A percentile compares a stretch with the other conserved stretches of the same genome.
phyloP scores from a whole-genome alignment of 2,888 invertebrate genomes.

The Leucophenga montana region DNA sequence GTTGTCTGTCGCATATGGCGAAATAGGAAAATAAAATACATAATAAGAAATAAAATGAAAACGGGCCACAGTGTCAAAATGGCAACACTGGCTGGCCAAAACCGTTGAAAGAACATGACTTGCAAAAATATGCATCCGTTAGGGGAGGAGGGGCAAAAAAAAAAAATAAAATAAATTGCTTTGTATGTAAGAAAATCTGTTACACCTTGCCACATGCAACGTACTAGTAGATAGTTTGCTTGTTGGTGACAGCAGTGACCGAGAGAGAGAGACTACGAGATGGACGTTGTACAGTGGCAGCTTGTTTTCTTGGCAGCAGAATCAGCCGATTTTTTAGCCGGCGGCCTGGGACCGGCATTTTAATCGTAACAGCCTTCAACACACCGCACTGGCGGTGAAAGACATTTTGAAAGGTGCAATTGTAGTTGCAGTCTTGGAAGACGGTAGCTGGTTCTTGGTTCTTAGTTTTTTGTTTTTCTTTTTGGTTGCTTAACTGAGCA shows the following conservation, averaged over 20 bases:
- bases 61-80: constrained; percentile 14
- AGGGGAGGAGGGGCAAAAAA: background rate
- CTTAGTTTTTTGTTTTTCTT: too few relatives aligned
- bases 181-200: constrained; percentile 12
- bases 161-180: constrained; percentile 6
- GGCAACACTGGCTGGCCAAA: background rate
- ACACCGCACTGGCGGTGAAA: too few relatives aligned
- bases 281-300: background rate
- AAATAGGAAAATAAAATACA: background rate
- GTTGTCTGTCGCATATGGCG: too few relatives aligned
- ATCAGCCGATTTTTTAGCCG: background rate
- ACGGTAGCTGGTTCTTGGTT: too few relatives aligned
- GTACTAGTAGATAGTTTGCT: constrained; percentile 26
- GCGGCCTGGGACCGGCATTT: too few relatives aligned
- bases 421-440: too few relatives aligned
- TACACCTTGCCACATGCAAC: constrained; percentile 42
- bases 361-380: too few relatives aligned
- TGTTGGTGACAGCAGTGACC: background rate
- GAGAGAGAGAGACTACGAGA: background rate
- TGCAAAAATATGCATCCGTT: background rate
- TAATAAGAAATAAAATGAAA: constrained; percentile 6
- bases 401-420: too few relatives aligned
- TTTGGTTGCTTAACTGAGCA: background rate
- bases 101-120: background rate
- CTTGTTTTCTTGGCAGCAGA: constrained; percentile 11